Evolutionary conservation across 2,888 invertebrate species (phyloP).

Genomic region (Hemithea aestivaria): DNA sequence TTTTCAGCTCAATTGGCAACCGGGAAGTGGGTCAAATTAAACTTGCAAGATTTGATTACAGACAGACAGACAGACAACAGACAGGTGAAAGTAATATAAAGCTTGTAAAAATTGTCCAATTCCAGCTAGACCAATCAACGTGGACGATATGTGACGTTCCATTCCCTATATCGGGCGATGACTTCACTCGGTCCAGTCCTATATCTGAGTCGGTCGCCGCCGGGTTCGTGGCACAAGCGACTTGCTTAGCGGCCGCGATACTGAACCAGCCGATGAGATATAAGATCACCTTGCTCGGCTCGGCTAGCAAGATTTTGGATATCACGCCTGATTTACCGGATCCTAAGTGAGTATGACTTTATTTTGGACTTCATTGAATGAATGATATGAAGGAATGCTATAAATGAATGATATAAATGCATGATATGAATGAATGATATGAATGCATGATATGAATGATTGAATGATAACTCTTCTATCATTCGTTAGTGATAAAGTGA

Average conservation of each 20-base stretch:
- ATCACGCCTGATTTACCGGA: conserved; percentile 78
- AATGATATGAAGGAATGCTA: too few relatives aligned
- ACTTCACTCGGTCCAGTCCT: conserved; percentile 39
- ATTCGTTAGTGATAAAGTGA: too few relatives aligned
- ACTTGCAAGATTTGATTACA: too few relatives aligned
- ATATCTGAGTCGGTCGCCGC: conserved; percentile 91
- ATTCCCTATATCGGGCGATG: conserved; percentile 59
- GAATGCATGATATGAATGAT: too few relatives aligned
- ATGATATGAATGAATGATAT: too few relatives aligned
- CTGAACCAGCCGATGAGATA: conserved; percentile 93
- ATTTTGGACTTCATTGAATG: too few relatives aligned
- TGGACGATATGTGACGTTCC: conserved; percentile 61
- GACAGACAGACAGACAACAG: too few relatives aligned
- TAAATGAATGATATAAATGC: too few relatives aligned
- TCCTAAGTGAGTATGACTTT: conserved; percentile 52
- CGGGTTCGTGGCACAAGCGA: conserved; percentile 91
- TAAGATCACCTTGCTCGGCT: conserved; percentile 88
- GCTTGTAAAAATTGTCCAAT: neutral
- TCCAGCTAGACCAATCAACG: conserved; percentile 45
- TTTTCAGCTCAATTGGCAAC: too few relatives aligned
- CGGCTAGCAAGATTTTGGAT: conserved; percentile 89
- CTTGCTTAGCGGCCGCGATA: conserved; percentile 89
- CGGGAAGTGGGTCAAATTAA: too few relatives aligned
- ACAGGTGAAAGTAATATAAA: neutral
- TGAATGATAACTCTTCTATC: too few relatives aligned